Conservation (phyloP, 2,888 invertebrate species). For the Eupithecia inturbata region DNA sequence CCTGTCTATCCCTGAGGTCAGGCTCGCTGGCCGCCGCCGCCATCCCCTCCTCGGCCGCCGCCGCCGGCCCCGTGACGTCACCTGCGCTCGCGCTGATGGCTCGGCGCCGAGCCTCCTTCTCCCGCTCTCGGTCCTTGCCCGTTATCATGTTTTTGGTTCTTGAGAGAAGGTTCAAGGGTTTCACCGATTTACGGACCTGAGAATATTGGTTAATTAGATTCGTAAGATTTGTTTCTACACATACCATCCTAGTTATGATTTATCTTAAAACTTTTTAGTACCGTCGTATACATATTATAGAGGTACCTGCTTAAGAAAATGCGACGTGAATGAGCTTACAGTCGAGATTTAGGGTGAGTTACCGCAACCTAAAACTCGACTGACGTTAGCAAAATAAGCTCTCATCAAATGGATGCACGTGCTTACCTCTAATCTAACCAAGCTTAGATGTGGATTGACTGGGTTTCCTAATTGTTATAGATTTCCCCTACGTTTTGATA, state of each 20-base stretch:
- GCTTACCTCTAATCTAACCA: background rate
- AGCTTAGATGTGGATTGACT: background rate
- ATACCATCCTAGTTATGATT: background rate
- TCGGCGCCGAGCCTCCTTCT: conserved; percentile 55
- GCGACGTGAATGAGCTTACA: background rate
- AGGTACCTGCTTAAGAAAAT: too few species aligned
- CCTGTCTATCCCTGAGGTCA: conserved; percentile 82
- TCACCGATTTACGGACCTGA: conserved; percentile 72
- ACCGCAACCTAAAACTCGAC: background rate
- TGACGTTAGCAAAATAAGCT: background rate
- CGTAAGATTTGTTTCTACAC: background rate
- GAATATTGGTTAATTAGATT: conserved; percentile 5
- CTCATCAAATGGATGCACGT: background rate
- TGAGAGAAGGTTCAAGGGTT: conserved; percentile 68
- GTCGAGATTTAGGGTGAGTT: too few species aligned
- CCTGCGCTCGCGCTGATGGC: conserved; percentile 68
- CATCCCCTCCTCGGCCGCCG: conserved; percentile 40
- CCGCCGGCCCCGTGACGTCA: conserved; percentile 73
- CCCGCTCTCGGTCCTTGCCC: conserved; percentile 56
- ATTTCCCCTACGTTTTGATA: background rate
- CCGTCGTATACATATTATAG: too few species aligned
- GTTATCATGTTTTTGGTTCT: conserved; percentile 69
- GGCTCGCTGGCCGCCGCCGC: conserved; percentile 87
- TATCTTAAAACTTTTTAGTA: background rate
- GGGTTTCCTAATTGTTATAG: background rate